phyloP scores from a whole-genome alignment of 2,888 invertebrate species.

The Microchrysa polita region DNA sequence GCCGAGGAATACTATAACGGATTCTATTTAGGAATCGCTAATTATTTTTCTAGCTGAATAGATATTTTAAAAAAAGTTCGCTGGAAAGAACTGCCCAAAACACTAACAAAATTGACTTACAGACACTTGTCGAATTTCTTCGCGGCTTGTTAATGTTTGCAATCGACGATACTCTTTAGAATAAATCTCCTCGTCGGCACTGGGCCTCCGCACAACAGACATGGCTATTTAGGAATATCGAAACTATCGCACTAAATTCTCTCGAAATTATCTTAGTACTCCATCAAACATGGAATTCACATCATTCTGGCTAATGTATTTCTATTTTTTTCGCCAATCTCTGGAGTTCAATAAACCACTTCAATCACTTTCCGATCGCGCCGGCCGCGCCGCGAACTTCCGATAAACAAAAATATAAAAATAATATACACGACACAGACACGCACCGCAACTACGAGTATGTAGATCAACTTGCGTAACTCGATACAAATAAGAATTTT shows the following conservation, averaged over 20 bases:
- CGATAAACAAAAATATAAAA: background rate
- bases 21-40: no score
- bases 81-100: background rate
- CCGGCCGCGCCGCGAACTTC: background rate
- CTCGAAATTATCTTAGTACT: background rate
- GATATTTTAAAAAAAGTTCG: no score
- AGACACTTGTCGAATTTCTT: slow-evolving; percentile 73
- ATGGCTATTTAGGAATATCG: slow-evolving; percentile 3
- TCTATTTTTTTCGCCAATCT: background rate
- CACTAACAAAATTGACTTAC: slow-evolving; percentile 66
- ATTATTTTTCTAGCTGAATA: no score
- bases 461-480: background rate
- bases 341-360: background rate
- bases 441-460: background rate
- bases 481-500: background rate
- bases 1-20: no score
- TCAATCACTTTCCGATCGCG: background rate
- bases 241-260: background rate
- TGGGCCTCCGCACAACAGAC: slow-evolving; percentile 23
- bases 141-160: slow-evolving; percentile 74
- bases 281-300: background rate
- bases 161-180: slow-evolving; percentile 76
- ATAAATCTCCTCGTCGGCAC: slow-evolving; percentile 66
- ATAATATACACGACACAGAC: background rate
- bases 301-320: background rate